Conservation (phyloP, 2,888 invertebrate species). For the Athetis lepigone region DNA sequence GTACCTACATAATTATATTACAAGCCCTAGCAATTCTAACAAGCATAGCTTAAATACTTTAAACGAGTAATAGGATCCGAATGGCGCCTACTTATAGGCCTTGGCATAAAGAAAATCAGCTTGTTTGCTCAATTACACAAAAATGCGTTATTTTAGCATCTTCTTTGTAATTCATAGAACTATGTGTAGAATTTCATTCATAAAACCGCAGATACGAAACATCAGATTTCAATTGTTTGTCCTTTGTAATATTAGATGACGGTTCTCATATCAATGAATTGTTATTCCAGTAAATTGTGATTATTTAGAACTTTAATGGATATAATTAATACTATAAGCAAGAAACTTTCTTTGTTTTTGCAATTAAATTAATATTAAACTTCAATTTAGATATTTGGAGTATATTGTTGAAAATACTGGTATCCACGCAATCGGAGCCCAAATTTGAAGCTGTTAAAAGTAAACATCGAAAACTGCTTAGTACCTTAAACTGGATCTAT, state of each 20-base stretch:
- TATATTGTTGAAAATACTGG: no score
- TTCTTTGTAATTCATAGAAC: constrained; percentile 21
- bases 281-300: constrained; percentile 18
- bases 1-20: neutral
- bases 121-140: constrained; percentile 1
- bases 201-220: constrained; percentile 12
- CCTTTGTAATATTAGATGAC: constrained; percentile 16
- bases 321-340: no score
- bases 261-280: constrained; percentile 30
- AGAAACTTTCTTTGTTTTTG: no score
- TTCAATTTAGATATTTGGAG: no score
- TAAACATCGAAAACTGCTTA: no score
- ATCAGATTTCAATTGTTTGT: constrained; percentile 31
- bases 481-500: no score
- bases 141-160: neutral
- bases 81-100: neutral
- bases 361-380: no score
- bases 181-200: constrained; percentile 47
- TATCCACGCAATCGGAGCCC: no score
- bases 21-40: neutral
- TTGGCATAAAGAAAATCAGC: constrained; percentile 8
- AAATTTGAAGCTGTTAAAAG: no score
- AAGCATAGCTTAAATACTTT: neutral
- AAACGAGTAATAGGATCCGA: neutral
- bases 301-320: no score